Percentiles rank a stretch among this genome's conserved stretches.
These are phyloP conservation scores for Belgica antarctica DNA, from an alignment of 2,888 invertebrate species.

Conservation along the genomic window DNA sequence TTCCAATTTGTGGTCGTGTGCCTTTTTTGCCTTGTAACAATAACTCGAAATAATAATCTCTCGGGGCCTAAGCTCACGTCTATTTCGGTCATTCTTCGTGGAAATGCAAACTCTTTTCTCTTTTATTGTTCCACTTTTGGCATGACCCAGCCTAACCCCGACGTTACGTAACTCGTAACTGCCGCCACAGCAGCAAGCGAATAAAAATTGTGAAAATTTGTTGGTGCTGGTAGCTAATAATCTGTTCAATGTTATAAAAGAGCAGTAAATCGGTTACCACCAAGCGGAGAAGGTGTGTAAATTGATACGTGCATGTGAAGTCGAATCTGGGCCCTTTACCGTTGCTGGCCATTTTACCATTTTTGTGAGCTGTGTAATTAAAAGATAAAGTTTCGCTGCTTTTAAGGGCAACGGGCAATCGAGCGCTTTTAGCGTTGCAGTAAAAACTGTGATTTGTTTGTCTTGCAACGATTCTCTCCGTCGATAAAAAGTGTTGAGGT, in stretches of 20 bases:
- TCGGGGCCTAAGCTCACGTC: no score
- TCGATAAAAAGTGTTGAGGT: background rate
- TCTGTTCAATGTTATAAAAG: constrained; percentile 10
- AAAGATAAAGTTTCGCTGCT: no score
- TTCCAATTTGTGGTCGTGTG: no score
- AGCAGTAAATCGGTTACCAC: background rate
- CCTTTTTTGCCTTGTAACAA: no score
- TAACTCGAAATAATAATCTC: no score
- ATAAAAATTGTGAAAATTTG: background rate
- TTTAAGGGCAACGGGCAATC: background rate
- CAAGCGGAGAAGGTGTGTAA: constrained; percentile 22
- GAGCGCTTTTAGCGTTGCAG: background rate
- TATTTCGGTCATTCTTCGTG: no score
- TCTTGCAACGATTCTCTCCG: background rate
- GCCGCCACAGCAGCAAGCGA: no score
- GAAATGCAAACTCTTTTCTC: no score
- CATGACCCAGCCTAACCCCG: no score
- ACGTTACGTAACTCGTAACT: no score
- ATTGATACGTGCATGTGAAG: background rate
- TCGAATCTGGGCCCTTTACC: constrained; percentile 6
- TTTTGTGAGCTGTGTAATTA: background rate
- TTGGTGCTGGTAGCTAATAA: constrained; percentile 6
- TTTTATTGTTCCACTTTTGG: no score
- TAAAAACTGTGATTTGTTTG: background rate
- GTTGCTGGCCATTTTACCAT: background rate